Evolutionary conservation across 2,113 vertebrate species (phyloP).

Genomic region (Scopus umbretta): DNA sequence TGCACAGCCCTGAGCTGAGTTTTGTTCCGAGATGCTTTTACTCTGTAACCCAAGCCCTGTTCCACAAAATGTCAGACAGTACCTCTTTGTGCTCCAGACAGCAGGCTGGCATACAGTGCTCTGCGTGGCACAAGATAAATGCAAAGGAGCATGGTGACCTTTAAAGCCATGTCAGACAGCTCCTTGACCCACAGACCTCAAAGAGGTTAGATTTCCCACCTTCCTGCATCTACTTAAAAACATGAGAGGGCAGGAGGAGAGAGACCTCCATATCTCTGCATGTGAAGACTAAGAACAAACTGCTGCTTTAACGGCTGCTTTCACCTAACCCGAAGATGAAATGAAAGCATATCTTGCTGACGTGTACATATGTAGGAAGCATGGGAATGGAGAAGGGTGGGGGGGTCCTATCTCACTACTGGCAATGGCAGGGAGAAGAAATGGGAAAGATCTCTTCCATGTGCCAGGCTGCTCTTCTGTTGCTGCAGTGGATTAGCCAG

Average conservation of each 20-base stretch:
- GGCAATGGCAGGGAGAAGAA: neutral
- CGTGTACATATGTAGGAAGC: neutral
- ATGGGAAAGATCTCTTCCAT: neutral
- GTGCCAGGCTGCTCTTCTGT: neutral
- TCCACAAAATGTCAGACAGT: constrained; percentile 59
- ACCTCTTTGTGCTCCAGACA: constrained; percentile 40
- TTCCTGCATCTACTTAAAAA: neutral
- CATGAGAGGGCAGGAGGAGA: neutral
- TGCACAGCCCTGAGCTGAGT: neutral
- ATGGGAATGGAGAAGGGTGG: neutral
- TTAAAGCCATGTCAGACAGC: constrained; percentile 61
- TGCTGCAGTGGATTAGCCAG: neutral
- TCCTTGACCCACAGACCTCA: constrained; percentile 67
- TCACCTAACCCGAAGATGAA: constrained; percentile 5
- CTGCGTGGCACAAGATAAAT: neutral
- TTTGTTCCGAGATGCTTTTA: constrained; percentile 11
- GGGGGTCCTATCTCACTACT: neutral
- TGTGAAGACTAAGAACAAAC: neutral
- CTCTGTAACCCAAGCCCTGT: neutral
- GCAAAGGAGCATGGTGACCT: constrained; percentile 65
- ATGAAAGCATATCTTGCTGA: neutral
- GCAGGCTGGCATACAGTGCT: neutral
- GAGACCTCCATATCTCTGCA: neutral
- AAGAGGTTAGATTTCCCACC: neutral
- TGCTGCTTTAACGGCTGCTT: constrained; percentile 59